Conservation (phyloP, 1,140 invertebrate species). For the Nasonia vitripennis region DNA sequence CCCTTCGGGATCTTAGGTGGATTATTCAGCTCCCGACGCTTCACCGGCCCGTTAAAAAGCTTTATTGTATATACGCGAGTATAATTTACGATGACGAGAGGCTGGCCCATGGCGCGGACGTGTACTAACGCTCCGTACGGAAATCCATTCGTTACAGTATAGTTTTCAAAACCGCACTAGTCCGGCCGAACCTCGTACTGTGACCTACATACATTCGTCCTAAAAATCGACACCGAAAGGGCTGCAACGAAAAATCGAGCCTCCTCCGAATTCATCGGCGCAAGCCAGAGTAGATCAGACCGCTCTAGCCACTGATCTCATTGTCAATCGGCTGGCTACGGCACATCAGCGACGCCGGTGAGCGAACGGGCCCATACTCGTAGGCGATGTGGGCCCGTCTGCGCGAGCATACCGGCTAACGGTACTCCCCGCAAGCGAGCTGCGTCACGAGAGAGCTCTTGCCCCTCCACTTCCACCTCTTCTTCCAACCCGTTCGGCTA, state of each 20-base stretch:
- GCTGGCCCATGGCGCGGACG: too few species aligned
- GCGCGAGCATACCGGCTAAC: constrained; percentile 23
- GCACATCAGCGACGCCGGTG: background rate
- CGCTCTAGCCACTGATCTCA: constrained; percentile 65
- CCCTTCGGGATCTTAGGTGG: background rate
- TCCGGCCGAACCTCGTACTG: too few species aligned
- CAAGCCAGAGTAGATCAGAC: background rate
- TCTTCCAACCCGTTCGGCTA: background rate
- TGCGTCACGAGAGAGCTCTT: background rate
- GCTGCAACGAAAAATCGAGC: too few species aligned
- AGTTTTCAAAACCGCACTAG: too few species aligned
- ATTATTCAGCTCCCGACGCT: background rate
- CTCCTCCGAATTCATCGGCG: too few species aligned
- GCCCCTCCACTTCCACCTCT: constrained; percentile 1
- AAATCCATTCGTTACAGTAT: too few species aligned
- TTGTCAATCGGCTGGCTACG: constrained; percentile 69
- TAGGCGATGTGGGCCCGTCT: constrained; percentile 55
- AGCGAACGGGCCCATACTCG: constrained; percentile 61
- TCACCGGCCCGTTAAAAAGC: too few species aligned
- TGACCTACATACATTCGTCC: too few species aligned
- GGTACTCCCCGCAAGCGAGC: constrained; percentile 1
- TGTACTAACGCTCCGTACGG: too few species aligned
- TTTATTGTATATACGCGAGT: too few species aligned
- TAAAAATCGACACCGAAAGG: too few species aligned
- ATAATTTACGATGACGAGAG: too few species aligned